Conservation (phyloP, 2,797 vertebrate species). For the Phalloptychus januarius region DNA sequence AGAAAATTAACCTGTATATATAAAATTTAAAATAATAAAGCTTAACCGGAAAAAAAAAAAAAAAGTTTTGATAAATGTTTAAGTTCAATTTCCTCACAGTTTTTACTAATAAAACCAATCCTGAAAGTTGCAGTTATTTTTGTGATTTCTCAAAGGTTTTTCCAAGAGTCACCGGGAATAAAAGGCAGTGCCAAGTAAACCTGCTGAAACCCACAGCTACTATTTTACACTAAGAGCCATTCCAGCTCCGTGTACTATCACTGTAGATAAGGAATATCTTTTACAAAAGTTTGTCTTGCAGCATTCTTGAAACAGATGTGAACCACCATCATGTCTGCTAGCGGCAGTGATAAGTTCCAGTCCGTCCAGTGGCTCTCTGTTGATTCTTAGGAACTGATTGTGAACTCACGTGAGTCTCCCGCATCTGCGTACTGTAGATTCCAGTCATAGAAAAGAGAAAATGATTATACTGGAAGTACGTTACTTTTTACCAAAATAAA, state of each 20-base stretch:
- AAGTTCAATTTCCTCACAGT: not conserved
- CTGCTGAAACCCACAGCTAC: not conserved
- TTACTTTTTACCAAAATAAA: constrained; percentile 13
- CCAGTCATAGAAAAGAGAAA: not conserved
- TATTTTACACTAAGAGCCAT: not conserved
- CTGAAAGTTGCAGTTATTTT: not conserved
- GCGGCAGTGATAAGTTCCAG: not conserved
- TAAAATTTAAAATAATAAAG: too few species aligned
- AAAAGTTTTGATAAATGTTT: not conserved
- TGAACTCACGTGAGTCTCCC: not conserved
- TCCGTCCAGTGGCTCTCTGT: not conserved
- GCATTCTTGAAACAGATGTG: not conserved
- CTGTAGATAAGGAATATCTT: not conserved
- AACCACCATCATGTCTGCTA: not conserved
- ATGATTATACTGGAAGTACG: not conserved
- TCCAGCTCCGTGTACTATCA: not conserved
- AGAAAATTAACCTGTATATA: too few species aligned
- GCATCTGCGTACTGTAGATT: not conserved
- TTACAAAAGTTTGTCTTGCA: not conserved
- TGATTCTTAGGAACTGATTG: not conserved
- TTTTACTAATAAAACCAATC: not conserved
- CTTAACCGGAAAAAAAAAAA: too few species aligned
- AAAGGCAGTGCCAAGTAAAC: not conserved
- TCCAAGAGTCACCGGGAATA: not conserved
- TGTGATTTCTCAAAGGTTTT: not conserved